Conservation (phyloP, 2,797 vertebrate genomes). For the Myiotriccus ornatus region DNA sequence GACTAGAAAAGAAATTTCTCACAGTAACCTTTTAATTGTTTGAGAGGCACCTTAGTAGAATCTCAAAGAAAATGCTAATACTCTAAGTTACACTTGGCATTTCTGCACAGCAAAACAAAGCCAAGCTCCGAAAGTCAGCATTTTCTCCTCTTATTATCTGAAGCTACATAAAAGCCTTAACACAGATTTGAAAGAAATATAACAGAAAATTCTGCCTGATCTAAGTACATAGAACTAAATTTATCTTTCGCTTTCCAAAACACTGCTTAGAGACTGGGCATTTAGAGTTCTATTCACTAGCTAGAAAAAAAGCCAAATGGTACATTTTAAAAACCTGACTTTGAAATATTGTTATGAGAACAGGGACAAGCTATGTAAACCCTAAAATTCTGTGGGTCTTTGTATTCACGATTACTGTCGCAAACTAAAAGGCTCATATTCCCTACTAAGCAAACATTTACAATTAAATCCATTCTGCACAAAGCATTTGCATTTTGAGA, state of each 20-base stretch:
- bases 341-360: constrained; percentile 58
- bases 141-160: constrained; percentile 11
- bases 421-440: constrained; percentile 66
- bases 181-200: constrained; percentile 26
- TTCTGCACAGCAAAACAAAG: constrained; percentile 26
- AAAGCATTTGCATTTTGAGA: constrained; percentile 69
- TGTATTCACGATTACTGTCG: constrained; percentile 49
- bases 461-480: constrained; percentile 67
- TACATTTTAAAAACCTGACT: constrained; percentile 36
- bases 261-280: neutral
- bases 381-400: constrained; percentile 56
- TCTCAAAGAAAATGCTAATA: neutral
- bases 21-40: neutral
- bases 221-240: constrained; percentile 45
- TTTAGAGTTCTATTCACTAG: constrained; percentile 39
- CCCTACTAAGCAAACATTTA: constrained; percentile 70
- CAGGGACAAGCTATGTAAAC: constrained; percentile 53
- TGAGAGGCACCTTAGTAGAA: constrained; percentile 6
- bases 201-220: constrained; percentile 41
- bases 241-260: constrained; percentile 32
- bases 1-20: neutral
- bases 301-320: constrained; percentile 37
- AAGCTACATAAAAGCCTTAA: constrained; percentile 32
- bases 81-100: neutral
- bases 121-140: constrained; percentile 47